phyloP scores from a whole-genome alignment of 2,797 vertebrate genomes.

The Pelochelys cantorii region DNA sequence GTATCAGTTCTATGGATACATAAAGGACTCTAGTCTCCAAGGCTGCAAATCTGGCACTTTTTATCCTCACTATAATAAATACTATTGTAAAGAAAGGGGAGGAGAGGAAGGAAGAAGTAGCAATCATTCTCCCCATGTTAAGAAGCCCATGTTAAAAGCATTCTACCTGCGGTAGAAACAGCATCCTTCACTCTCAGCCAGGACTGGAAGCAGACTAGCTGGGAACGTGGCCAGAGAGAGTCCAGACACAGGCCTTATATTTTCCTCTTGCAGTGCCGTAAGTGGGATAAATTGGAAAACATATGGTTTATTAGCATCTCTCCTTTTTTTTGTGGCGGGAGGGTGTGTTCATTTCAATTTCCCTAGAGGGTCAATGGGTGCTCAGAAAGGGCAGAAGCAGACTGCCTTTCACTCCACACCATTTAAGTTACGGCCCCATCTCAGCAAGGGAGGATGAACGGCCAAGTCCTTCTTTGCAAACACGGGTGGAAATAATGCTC shows the following conservation, averaged over 20 bases:
- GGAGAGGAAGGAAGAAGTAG: not conserved
- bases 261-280: constrained; percentile 34
- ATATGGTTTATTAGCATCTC: constrained; percentile 35
- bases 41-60: not conserved
- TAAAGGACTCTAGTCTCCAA: not conserved
- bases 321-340: not conserved
- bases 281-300: constrained; percentile 40
- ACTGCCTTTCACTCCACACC: constrained; percentile 55
- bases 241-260: not conserved
- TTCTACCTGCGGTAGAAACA: constrained; percentile 8
- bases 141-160: not conserved
- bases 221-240: constrained; percentile 28
- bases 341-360: constrained; percentile 31
- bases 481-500: not conserved
- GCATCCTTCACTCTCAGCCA: constrained; percentile 17
- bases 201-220: constrained; percentile 8
- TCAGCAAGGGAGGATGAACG: constrained; percentile 9
- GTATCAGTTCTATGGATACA: not conserved
- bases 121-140: not conserved
- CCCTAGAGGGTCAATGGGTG: constrained; percentile 39
- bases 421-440: constrained; percentile 38
- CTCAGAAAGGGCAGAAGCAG: constrained; percentile 49
- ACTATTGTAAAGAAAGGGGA: not conserved
- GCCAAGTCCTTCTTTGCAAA: not conserved
- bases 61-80: not conserved